phyloP scores from a whole-genome alignment of 2,113 vertebrate genomes.

The Lophochroa leadbeateri region DNA sequence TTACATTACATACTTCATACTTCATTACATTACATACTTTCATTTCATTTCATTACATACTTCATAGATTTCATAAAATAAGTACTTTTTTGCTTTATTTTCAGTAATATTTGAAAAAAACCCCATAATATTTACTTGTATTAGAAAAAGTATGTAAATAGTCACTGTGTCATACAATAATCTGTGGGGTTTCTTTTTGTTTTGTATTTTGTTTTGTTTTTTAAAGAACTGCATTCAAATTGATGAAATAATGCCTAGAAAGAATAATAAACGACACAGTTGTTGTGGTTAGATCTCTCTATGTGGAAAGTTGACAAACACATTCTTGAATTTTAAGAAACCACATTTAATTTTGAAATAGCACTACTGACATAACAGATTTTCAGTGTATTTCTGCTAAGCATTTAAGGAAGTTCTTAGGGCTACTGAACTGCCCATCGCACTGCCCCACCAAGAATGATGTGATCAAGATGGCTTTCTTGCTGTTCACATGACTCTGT shows the following conservation, averaged over 20 bases:
- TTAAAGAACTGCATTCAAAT: constrained; percentile 6
- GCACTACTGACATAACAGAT: constrained; percentile 17
- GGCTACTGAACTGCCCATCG: background rate
- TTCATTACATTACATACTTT: background rate
- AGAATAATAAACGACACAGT: constrained; percentile 77
- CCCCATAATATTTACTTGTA: constrained; percentile 66
- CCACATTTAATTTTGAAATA: constrained; percentile 53
- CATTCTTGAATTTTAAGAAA: constrained; percentile 47
- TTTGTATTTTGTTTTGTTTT: background rate
- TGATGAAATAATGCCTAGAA: constrained; percentile 74
- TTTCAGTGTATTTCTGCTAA: constrained; percentile 43
- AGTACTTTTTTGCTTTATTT: background rate
- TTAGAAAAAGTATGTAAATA: constrained; percentile 77
- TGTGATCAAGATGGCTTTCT: background rate
- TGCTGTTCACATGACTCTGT: background rate
- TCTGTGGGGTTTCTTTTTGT: background rate
- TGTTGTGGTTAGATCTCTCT: constrained; percentile 65
- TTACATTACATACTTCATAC: background rate
- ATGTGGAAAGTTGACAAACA: constrained; percentile 30
- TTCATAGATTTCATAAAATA: background rate
- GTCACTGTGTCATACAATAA: constrained; percentile 70
- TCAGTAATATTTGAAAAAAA: background rate
- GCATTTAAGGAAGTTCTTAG: background rate
- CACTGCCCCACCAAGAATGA: background rate
- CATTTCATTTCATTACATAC: background rate